Evolutionary conservation across 2,888 invertebrate species (phyloP).

Genomic region (Thereva unica): DNA sequence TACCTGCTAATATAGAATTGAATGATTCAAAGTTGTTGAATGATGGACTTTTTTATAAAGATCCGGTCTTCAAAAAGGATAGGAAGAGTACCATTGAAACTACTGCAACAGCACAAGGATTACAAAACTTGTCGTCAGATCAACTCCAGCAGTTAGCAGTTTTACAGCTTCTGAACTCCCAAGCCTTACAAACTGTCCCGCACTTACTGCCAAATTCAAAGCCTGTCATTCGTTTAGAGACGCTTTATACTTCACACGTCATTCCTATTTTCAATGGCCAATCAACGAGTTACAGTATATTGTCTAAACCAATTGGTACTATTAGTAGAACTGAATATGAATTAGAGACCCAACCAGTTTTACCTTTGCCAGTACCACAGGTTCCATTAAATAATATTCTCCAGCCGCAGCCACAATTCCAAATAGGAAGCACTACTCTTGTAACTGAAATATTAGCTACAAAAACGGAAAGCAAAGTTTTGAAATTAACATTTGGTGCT

Average conservation of each 20-base stretch:
- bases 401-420: conserved; percentile 69
- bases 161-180: conserved; percentile 72
- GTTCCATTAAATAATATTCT: conserved; percentile 59
- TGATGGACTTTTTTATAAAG: conserved; percentile 60
- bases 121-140: conserved; percentile 55
- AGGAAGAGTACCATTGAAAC: conserved; percentile 37
- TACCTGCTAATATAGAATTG: conserved; percentile 70
- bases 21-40: conserved; percentile 73
- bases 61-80: conserved; percentile 41
- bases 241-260: conserved; percentile 80
- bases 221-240: conserved; percentile 75
- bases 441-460: conserved; percentile 78
- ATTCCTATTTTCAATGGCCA: conserved; percentile 78
- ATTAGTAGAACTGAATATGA: conserved; percentile 80
- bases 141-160: conserved; percentile 76
- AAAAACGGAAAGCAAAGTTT: conserved; percentile 77
- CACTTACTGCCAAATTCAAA: conserved; percentile 78
- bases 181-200: conserved; percentile 66
- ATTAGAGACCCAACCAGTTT: conserved; percentile 73
- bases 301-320: conserved; percentile 78
- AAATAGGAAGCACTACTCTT: conserved; percentile 78
- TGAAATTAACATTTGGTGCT: conserved; percentile 88
- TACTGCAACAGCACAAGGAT: conserved; percentile 58
- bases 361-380: conserved; percentile 62
- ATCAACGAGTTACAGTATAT: conserved; percentile 75